Conservation (phyloP, 2,797 vertebrate genomes). For the Anguilla obscura region DNA sequence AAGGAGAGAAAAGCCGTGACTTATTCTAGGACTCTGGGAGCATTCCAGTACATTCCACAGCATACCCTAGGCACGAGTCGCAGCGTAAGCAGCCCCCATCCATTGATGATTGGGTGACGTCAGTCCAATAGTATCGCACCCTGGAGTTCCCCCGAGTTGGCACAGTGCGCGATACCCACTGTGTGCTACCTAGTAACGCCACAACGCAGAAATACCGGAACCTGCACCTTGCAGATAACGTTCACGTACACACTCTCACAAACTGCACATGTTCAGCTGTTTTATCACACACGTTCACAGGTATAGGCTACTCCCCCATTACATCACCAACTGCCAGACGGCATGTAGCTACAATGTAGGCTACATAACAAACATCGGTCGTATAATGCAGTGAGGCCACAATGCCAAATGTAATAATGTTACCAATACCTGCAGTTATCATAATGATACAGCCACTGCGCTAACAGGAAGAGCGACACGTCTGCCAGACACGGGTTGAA, state of each 20-base stretch:
- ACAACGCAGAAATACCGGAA: conserved; percentile 24
- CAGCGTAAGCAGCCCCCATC: conserved; percentile 38
- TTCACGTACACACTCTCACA: conserved; percentile 25
- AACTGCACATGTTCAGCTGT: conserved; percentile 1
- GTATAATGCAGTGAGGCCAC: neutral
- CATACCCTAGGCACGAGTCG: neutral
- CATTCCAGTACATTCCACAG: conserved; percentile 54
- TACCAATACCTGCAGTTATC: neutral
- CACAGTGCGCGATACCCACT: neutral
- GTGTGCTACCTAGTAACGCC: neutral
- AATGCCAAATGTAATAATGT: neutral
- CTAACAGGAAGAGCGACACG: conserved; percentile 50
- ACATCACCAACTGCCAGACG: conserved; percentile 42
- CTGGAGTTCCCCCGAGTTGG: conserved; percentile 51
- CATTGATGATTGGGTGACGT: conserved; percentile 63
- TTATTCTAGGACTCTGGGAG: neutral
- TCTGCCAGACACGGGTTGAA: conserved; percentile 43
- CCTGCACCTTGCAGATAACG: conserved; percentile 13
- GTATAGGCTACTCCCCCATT: conserved; percentile 35
- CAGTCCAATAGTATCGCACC: conserved; percentile 61
- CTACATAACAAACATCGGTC: conserved; percentile 23
- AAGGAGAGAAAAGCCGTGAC: neutral
- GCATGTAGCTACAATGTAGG: conserved; percentile 31
- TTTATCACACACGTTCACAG: neutral
- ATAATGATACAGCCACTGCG: conserved; percentile 26